Evolutionary conservation across 2,888 invertebrate genomes (phyloP), one percentile per base, ranked within the genome.

Genomic region (Pheosia gnoma): DNA sequence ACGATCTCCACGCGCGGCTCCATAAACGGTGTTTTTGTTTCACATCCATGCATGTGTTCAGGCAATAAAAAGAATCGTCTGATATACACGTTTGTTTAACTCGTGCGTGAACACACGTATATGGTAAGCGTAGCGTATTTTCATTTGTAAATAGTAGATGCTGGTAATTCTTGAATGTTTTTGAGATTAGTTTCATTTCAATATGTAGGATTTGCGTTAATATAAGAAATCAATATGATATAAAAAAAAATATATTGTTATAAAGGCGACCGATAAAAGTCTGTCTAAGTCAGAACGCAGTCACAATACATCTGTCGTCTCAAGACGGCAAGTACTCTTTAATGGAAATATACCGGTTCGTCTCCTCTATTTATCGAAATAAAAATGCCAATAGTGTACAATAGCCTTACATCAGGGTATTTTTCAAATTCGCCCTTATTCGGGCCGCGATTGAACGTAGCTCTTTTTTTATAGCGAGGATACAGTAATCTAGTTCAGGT

Each of bases 401-500:
- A 54, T 10, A 57, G 25, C 41, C 39, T 43, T 85, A 82, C 81
- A 78, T 75, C 78, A 79, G 84, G 87, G 86, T 83, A 82, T 85
- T 84, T 87, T 87, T 85, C 85, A 86, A 88, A 85, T 83, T 84
- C 85, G 68, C 87, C 87, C 86, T 87, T 84, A 81, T 82, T 77
- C 81, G 71, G 69, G 79, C 80, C 82, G 78, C 87, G 86, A 89
- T 89, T 86, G 86, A 84, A 85, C 84, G 85, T 78, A 85, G 81
- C 82, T 25, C 25, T 39, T 86, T 87, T 91, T 89, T 90, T 89
- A 89, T 88, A 86, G 87, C 82, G 67, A 74, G 86, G 88, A 88
- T 88, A 89, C 88, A 85, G 89, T 92, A 91, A 91, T 93, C 87
- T 87, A 86, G 88, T 90, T 90, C 93, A 92, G 93, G 93, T 91